Conservation (phyloP, 2,888 invertebrate genomes). For the Noctua pronuba region DNA sequence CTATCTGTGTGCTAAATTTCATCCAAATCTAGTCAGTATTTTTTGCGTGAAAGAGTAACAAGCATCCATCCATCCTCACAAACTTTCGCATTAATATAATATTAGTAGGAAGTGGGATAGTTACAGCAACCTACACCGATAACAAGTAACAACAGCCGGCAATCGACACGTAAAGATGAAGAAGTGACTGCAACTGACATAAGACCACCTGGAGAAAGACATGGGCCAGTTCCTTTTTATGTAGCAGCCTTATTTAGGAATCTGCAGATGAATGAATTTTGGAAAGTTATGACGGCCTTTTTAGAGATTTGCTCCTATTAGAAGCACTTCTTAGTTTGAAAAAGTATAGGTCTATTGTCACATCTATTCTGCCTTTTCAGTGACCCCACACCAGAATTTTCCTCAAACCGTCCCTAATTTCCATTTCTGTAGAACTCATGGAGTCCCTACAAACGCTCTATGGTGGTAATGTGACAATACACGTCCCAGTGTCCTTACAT, state of each 20-base stretch:
- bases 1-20: too few relatives aligned
- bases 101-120: too few relatives aligned
- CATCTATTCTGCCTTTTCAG: not conserved
- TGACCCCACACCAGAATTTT: not conserved
- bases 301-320: not conserved
- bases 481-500: slow-evolving; percentile 55
- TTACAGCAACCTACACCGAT: not conserved
- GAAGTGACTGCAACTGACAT: not conserved
- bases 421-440: slow-evolving; percentile 31
- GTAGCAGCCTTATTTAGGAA: not conserved
- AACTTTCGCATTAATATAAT: too few relatives aligned
- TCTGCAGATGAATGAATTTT: not conserved
- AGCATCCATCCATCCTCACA: too few relatives aligned
- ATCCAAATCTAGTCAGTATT: too few relatives aligned
- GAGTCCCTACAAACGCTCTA: slow-evolving; percentile 46
- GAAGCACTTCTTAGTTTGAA: not conserved
- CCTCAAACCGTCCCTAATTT: not conserved
- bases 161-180: too few relatives aligned
- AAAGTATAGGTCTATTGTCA: not conserved
- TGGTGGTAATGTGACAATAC: slow-evolving; percentile 62
- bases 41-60: too few relatives aligned
- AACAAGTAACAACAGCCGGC: not conserved
- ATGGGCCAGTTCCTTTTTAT: not conserved
- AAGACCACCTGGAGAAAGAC: not conserved
- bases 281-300: not conserved